Percentiles rank a stretch among this genome's conserved stretches.
Conservation (phyloP, 2,113 vertebrate species). For the Cyanoliseus patagonus region DNA sequence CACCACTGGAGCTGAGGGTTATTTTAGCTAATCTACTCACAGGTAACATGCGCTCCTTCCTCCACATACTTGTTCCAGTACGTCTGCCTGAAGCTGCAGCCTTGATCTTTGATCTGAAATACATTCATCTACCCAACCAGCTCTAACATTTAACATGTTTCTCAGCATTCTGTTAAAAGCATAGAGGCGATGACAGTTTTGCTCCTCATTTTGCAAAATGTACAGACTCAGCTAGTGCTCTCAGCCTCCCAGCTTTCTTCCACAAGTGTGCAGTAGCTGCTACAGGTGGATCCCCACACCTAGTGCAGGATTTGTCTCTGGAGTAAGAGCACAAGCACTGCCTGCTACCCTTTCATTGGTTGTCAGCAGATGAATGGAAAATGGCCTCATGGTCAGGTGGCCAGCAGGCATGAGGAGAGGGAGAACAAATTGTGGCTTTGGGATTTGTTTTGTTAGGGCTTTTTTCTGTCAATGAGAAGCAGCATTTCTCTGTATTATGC, state of each 20-base stretch:
- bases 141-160: neutral
- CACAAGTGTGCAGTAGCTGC: rapidly evolving
- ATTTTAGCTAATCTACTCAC: neutral
- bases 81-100: neutral
- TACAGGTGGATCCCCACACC: neutral
- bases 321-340: neutral
- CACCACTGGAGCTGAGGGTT: neutral
- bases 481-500: neutral
- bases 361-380: neutral
- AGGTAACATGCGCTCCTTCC: neutral
- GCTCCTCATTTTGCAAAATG: neutral
- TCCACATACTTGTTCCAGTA: rapidly evolving
- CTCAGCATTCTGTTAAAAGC: neutral
- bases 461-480: neutral
- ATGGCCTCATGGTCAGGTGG: neutral
- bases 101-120: neutral
- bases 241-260: neutral
- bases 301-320: neutral
- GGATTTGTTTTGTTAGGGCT: rapidly evolving
- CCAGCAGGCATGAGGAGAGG: neutral
- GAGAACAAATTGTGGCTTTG: neutral
- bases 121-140: neutral
- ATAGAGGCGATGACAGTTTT: neutral
- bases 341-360: neutral
- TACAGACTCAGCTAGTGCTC: neutral